Evolutionary conservation across 2,113 vertebrate genomes (phyloP).

Genomic region (Brienomyrus brachyistius): DNA sequence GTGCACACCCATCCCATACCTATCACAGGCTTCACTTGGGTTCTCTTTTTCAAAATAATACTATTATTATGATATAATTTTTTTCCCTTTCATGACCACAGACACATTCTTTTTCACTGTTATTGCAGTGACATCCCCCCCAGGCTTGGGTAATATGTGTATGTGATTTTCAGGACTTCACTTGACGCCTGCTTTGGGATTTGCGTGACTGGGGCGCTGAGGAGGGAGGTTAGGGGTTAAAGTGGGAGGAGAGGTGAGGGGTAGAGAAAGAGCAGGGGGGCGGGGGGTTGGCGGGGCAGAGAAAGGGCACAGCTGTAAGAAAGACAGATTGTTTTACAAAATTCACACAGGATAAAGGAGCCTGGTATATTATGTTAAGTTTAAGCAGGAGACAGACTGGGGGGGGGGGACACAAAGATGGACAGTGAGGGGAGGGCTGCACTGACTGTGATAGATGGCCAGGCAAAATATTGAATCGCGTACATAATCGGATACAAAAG

Average conservation of each 20-base stretch:
- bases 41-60: neutral
- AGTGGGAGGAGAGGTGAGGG: constrained; percentile 11
- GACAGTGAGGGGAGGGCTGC: constrained; percentile 45
- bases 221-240: neutral
- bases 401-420: constrained; percentile 17
- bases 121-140: neutral
- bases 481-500: constrained; percentile 31
- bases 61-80: neutral
- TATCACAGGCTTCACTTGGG: neutral
- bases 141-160: neutral
- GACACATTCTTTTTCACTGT: neutral
- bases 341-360: constrained; percentile 20
- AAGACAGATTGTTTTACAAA: constrained; percentile 22
- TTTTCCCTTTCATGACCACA: neutral
- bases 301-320: constrained; percentile 21
- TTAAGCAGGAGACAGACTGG: constrained; percentile 3
- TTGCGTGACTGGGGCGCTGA: neutral
- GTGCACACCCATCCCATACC: neutral
- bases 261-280: constrained; percentile 1
- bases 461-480: constrained; percentile 36
- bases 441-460: constrained; percentile 52
- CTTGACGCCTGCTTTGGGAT: neutral
- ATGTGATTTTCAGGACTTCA: neutral
- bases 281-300: neutral
- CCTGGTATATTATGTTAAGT: constrained; percentile 19